Base-by-base conservation (phyloP, 35 echinoderm and acorn worm species). In the Holothuria glaberrima region DNA sequence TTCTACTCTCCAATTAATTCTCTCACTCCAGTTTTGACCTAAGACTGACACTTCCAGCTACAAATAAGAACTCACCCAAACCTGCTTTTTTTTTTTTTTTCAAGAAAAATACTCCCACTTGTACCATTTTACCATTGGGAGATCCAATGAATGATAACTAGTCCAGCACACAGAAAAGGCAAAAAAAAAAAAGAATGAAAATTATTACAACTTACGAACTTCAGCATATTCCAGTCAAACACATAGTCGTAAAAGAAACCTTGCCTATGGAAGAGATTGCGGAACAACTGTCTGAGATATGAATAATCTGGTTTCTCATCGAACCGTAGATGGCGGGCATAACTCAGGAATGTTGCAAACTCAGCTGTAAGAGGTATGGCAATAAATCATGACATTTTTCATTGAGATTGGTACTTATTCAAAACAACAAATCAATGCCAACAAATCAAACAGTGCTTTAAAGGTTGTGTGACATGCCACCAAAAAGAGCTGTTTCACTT, bases 171-270 rank as follows among this genome's bases (percentile, higher is more conserved):
- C 2, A 5, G 5, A 12, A 65, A 21, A 65, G 27, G 27, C 62
- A 65, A n/a, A 5, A 65, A 65, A 65, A n/a, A 65, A 29, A 21
- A 65, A 65, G 36, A 41, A 4, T 2, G 7, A 41, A 41, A 41
- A 41, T 41, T 2, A 41, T 7, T 18, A 22, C 22, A 70, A 94
- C 95, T 94, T 94, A 98, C 95, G 90, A 98, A 92, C 88, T 98
- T 98, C 13, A 98, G 95, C 90, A 98, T 90, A 78, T 98, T 98
- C 95, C 95, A 98, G 80, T 98, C 95, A 92, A 98, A 98, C 52
- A 98, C 90, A 66, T 98, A 98, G 77, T 98, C 95, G 60, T 98
- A 98, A 30, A 93, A 94, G 93, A 94, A 98, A 52, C 95, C 95
- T 91, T 92, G 89, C 75, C 95, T 71, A 77, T 98, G 95, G 95